A percentile compares a stretch with the other conserved stretches of the same genome.
phyloP scores from a whole-genome alignment of 1,140 invertebrate genomes.

The Oreohelix idahoensis region DNA sequence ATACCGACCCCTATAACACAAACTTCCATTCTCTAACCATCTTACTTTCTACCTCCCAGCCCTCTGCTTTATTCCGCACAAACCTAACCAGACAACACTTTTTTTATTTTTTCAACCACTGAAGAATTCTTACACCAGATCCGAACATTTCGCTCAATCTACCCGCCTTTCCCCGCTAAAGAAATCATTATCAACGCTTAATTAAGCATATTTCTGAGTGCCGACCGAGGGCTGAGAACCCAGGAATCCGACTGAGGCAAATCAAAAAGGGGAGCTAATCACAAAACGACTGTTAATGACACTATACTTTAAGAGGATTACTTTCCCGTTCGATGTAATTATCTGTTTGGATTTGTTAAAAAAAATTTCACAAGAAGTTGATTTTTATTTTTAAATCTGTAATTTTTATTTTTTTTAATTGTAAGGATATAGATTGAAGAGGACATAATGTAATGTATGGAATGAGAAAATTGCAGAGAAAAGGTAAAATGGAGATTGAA shows the following conservation, averaged over 20 bases:
- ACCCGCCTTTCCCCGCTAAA: neutral
- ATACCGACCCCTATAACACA: too few species aligned
- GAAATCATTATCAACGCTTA: neutral
- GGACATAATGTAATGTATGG: neutral
- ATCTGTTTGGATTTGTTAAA: conserved; percentile 13
- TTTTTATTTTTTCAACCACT: neutral
- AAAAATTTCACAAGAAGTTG: too few species aligned
- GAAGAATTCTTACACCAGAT: neutral
- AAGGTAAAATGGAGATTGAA: too few species aligned
- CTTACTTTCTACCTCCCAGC: too few species aligned
- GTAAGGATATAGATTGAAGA: too few species aligned
- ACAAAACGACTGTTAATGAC: conserved; percentile 8
- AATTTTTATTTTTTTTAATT: too few species aligned
- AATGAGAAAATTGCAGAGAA: neutral
- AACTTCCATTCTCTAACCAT: too few species aligned
- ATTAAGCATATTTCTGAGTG: neutral
- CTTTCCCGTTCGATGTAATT: neutral
- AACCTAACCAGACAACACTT: too few species aligned
- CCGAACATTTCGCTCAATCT: neutral
- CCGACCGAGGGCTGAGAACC: neutral
- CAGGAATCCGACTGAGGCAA: neutral
- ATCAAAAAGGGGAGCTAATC: neutral
- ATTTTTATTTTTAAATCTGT: too few species aligned
- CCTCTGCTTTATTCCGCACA: too few species aligned
- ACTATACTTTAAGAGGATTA: conserved; percentile 4